Conservation (phyloP, 2,113 vertebrate species). For the Parotia lawesii region DNA sequence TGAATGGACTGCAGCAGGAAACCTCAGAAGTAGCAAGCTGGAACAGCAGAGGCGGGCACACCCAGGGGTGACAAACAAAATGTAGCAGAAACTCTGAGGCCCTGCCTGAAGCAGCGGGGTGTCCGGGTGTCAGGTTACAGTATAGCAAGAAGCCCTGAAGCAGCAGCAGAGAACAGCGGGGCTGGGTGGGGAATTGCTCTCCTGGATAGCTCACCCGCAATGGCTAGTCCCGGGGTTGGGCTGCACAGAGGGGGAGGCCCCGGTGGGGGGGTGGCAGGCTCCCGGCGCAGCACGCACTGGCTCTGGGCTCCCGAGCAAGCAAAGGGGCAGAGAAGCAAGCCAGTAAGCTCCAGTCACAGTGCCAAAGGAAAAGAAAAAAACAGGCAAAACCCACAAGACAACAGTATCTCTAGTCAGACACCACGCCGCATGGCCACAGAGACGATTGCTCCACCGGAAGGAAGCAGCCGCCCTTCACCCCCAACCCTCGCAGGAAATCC, state of each 20-base stretch:
- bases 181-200: not conserved
- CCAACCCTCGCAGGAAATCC: not conserved
- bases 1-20: not conserved
- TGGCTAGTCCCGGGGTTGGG: not conserved
- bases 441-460: not conserved
- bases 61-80: no score
- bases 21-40: not conserved
- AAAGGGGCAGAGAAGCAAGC: not conserved
- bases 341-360: not conserved
- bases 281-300: not conserved
- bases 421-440: not conserved
- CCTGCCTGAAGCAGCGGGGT: not conserved
- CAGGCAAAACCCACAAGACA: not conserved
- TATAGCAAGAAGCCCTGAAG: not conserved
- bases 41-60: not conserved
- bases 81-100: not conserved
- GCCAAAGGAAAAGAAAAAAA: not conserved
- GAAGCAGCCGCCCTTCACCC: not conserved
- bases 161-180: not conserved
- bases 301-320: not conserved
- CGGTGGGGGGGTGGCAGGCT: not conserved
- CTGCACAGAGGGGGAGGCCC: not conserved
- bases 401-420: not conserved
- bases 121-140: not conserved
- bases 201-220: not conserved